A percentile compares a stretch with the other conserved stretches of the same genome.
Evolutionary conservation across 2,113 vertebrate genomes (phyloP).

Genomic region (Nettapus auritus): DNA sequence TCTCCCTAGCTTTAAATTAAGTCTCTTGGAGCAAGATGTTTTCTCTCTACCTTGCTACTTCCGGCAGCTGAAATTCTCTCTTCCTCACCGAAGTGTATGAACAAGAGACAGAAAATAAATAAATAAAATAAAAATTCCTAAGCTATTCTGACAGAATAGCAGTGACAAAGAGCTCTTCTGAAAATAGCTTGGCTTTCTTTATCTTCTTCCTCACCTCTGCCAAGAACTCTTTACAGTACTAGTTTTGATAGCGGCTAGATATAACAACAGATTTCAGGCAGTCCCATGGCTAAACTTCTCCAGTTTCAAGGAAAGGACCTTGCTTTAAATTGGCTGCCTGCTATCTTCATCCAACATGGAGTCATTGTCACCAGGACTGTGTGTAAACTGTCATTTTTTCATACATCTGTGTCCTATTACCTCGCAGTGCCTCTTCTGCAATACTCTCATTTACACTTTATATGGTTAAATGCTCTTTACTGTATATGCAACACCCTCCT

Average conservation of each 20-base stretch:
- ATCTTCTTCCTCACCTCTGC: background rate
- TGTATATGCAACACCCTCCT: background rate
- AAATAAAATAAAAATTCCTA: background rate
- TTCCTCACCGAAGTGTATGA: background rate
- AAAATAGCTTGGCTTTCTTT: background rate
- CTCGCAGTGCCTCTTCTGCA: background rate
- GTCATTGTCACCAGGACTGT: background rate
- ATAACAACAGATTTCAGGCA: background rate
- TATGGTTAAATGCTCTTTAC: background rate
- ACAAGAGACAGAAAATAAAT: background rate
- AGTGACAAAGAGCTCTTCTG: background rate
- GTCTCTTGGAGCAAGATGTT: background rate
- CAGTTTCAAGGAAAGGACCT: background rate
- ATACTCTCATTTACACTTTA: background rate
- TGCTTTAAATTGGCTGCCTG: background rate
- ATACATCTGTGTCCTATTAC: background rate
- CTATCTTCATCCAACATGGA: rapidly evolving
- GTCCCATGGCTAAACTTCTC: background rate
- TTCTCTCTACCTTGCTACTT: background rate
- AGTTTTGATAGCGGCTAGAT: background rate
- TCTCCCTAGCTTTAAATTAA: background rate
- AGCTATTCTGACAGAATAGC: background rate
- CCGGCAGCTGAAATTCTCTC: background rate
- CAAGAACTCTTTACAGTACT: background rate
- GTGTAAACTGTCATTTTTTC: background rate